These are phyloP conservation scores for Eueides isabella DNA, from an alignment of 1,140 invertebrate species.

Conservation along the genomic window DNA sequence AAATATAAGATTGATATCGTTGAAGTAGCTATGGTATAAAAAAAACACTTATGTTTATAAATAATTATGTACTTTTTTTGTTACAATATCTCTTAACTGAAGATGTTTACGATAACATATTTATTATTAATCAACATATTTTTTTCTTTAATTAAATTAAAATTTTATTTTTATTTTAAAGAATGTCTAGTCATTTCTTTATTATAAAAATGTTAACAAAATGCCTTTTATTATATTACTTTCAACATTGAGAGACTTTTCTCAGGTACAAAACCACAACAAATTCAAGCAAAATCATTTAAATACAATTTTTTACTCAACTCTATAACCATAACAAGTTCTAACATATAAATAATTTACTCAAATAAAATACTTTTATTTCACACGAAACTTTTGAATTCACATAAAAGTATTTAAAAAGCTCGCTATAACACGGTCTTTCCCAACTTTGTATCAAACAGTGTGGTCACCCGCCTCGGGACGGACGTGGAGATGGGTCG, in stretches of 20 bases:
- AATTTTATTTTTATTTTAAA: too few species aligned
- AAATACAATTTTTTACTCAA: neutral
- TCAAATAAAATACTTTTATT: neutral
- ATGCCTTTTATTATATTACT: too few species aligned
- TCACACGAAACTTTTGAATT: neutral
- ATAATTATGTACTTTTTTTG: too few species aligned
- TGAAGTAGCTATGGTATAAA: neutral
- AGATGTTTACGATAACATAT: too few species aligned
- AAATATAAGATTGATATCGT: neutral
- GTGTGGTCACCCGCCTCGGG: constrained; percentile 43
- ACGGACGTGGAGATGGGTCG: constrained; percentile 60
- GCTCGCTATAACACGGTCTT: neutral
- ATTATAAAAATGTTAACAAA: too few species aligned
- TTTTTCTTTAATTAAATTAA: too few species aligned
- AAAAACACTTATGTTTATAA: neutral
- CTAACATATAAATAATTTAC: neutral
- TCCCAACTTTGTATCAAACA: neutral
- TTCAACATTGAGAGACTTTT: too few species aligned
- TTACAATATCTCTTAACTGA: too few species aligned
- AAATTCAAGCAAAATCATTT: neutral
- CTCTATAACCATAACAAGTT: neutral
- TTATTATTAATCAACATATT: too few species aligned
- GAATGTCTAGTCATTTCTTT: too few species aligned
- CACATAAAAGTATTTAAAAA: constrained; percentile 1
- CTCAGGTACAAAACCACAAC: too few species aligned